Evolutionary conservation across 1,140 invertebrate species (phyloP).

Genomic region (Apis laboriosa): DNA sequence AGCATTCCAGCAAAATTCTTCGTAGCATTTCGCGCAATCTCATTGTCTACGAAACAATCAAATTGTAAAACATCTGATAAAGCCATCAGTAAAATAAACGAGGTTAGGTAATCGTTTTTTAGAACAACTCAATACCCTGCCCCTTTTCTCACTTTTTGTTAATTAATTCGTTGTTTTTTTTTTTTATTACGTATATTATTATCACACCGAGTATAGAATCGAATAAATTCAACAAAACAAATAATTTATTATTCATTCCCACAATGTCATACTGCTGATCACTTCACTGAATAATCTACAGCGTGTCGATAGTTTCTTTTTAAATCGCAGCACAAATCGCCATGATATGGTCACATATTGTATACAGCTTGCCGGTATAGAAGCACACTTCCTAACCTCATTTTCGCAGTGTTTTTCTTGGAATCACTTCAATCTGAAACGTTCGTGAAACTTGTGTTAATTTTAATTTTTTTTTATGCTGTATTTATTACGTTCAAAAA

Average conservation of each 20-base stretch:
- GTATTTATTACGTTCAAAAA: not conserved
- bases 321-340: slow-evolving; percentile 29
- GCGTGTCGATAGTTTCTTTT: slow-evolving; percentile 26
- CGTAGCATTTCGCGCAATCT: slow-evolving; percentile 50
- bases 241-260: slow-evolving; percentile 56
- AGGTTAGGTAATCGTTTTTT: slow-evolving; percentile 50
- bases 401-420: slow-evolving; percentile 12
- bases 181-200: slow-evolving; percentile 57
- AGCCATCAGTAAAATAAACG: slow-evolving; percentile 28
- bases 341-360: slow-evolving; percentile 31
- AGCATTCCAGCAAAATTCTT: slow-evolving; percentile 57
- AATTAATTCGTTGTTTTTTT: slow-evolving; percentile 45
- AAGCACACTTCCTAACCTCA: slow-evolving; percentile 54
- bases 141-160: slow-evolving; percentile 20
- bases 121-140: slow-evolving; percentile 6
- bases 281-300: slow-evolving; percentile 22
- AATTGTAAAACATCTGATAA: slow-evolving; percentile 43
- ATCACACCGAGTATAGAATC: slow-evolving; percentile 42
- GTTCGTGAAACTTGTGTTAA: slow-evolving; percentile 44
- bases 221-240: slow-evolving; percentile 49
- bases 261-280: slow-evolving; percentile 32
- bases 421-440: slow-evolving; percentile 55
- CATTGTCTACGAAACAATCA: slow-evolving; percentile 28
- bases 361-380: slow-evolving; percentile 40
- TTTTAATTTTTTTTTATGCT: not conserved